A percentile compares a stretch with the other conserved stretches of the same genome.
phyloP scores from a whole-genome alignment of 2,797 vertebrate species.

The Platalea minor region DNA sequence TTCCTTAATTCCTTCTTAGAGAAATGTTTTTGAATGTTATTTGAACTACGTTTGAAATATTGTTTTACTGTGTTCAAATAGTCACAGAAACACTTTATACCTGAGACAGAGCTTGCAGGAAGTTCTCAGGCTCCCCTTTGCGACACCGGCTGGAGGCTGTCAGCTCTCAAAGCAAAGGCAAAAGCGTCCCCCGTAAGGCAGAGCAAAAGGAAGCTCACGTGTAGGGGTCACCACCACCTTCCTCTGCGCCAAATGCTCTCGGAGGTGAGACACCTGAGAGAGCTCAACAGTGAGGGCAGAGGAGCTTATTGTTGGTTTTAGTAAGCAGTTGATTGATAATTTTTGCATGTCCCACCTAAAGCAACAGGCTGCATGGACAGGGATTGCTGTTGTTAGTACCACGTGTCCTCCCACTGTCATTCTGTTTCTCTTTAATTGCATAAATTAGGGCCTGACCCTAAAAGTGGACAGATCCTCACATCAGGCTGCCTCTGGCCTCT shows the following conservation, averaged over 20 bases:
- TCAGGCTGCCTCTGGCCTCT: not conserved
- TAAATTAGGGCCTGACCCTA: not conserved
- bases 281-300: not conserved
- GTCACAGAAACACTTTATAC: not conserved
- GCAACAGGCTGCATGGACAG: not conserved
- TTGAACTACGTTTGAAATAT: not conserved
- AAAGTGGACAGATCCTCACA: not conserved
- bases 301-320: not conserved
- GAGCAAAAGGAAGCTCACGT: not conserved
- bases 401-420: rapidly evolving
- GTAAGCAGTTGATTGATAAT: not conserved
- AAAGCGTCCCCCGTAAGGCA: not conserved
- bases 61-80: not conserved
- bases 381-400: not conserved
- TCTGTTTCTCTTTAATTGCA: not conserved
- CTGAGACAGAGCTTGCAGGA: not conserved
- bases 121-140: not conserved
- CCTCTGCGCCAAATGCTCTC: not conserved
- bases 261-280: not conserved
- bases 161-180: not conserved
- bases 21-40: not conserved
- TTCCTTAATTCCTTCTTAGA: not conserved
- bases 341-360: not conserved
- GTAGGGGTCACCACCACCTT: not conserved
- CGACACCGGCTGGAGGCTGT: not conserved